These are phyloP conservation scores for Pinctada fucata DNA, from an alignment of 2,888 invertebrate species.

Conservation along the genomic window DNA sequence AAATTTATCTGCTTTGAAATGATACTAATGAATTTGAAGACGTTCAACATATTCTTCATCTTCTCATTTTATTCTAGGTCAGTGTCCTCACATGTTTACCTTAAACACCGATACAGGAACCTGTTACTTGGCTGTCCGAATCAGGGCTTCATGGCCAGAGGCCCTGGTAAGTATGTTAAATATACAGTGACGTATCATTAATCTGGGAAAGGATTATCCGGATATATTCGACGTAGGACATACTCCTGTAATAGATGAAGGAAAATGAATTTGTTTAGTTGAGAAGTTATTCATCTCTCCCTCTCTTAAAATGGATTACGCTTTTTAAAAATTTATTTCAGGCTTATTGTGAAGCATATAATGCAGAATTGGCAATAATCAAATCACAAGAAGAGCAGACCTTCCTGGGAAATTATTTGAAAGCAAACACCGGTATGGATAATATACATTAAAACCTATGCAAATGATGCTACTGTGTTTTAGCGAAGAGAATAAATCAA, in stretches of 20 bases:
- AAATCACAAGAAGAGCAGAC: conserved; percentile 20
- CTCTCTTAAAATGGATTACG: too few relatives aligned
- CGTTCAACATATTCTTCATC: too few relatives aligned
- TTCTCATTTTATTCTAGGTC: too few relatives aligned
- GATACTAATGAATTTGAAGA: too few relatives aligned
- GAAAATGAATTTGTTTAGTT: too few relatives aligned
- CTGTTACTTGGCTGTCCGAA: conserved; percentile 28
- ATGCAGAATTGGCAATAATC: conserved; percentile 27
- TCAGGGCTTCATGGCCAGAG: conserved; percentile 36
- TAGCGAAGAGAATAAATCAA: too few relatives aligned
- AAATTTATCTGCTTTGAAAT: too few relatives aligned
- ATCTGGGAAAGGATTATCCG: background rate
- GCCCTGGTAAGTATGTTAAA: conserved; percentile 24
- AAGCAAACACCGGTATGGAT: conserved; percentile 13
- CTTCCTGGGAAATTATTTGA: conserved; percentile 17
- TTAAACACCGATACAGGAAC: background rate
- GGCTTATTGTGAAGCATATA: conserved; percentile 37
- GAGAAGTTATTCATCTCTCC: too few relatives aligned
- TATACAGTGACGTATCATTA: background rate
- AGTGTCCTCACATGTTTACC: conserved; percentile 21
- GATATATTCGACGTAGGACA: background rate
- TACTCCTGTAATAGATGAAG: too few relatives aligned
- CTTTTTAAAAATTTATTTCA: too few relatives aligned
- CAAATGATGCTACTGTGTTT: too few relatives aligned
- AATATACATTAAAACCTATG: too few relatives aligned